phyloP scores from a whole-genome alignment of 1,140 invertebrate genomes.

The Hycleus cichorii region DNA sequence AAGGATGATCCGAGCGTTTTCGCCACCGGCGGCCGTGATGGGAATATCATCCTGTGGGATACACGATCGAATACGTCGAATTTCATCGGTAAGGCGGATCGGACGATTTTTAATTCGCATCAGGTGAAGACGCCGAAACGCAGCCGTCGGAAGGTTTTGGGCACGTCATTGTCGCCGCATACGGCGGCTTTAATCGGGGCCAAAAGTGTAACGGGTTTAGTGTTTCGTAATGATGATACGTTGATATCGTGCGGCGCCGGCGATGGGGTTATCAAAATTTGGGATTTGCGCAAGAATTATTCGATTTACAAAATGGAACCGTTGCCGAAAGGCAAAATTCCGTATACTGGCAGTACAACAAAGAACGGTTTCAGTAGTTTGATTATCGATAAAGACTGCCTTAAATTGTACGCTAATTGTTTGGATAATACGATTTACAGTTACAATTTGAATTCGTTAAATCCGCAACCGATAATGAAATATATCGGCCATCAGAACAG shows the following conservation, averaged over 20 bases:
- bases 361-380: slow-evolving; percentile 73
- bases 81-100: slow-evolving; percentile 32
- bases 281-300: slow-evolving; percentile 81
- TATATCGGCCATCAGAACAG: slow-evolving; percentile 65
- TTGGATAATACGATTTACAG: slow-evolving; percentile 80
- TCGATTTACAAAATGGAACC: slow-evolving; percentile 60
- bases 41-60: slow-evolving; percentile 79
- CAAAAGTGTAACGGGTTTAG: slow-evolving; percentile 67
- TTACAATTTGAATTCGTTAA: slow-evolving; percentile 69
- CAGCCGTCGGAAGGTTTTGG: not conserved
- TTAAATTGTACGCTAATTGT: slow-evolving; percentile 75
- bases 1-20: slow-evolving; percentile 64
- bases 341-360: slow-evolving; percentile 60
- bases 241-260: slow-evolving; percentile 74
- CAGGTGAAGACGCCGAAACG: slow-evolving; percentile 1
- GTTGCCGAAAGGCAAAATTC: slow-evolving; percentile 60
- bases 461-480: slow-evolving; percentile 52
- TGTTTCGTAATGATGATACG: slow-evolving; percentile 69
- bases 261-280: slow-evolving; percentile 78
- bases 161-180: too few relatives aligned
- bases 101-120: slow-evolving; percentile 38
- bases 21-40: slow-evolving; percentile 78
- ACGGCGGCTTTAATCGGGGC: slow-evolving; percentile 14
- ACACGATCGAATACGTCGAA: slow-evolving; percentile 46
- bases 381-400: slow-evolving; percentile 57